Evolutionary conservation across 2,888 invertebrate species (phyloP).

Genomic region (Operophtera brumata): DNA sequence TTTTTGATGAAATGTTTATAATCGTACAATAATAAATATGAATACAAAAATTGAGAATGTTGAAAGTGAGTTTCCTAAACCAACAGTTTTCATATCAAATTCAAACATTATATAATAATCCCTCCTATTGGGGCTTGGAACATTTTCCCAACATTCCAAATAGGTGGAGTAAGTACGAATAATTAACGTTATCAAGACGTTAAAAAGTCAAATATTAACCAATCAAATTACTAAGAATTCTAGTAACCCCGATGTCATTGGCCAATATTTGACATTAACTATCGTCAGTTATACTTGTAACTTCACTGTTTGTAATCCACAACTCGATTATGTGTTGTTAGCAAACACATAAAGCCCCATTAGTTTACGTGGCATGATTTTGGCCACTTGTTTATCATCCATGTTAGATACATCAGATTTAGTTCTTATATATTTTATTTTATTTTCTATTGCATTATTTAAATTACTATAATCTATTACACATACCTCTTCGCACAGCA

Average conservation of each 20-base stretch:
- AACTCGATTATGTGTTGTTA: constrained; percentile 1
- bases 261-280: no score
- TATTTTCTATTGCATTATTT: constrained; percentile 2
- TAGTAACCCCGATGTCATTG: no score
- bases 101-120: constrained; percentile 31
- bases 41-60: neutral
- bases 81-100: constrained; percentile 51
- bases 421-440: constrained; percentile 1
- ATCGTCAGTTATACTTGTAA: neutral
- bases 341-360: constrained; percentile 18
- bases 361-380: constrained; percentile 11
- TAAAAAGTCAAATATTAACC: no score
- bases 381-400: constrained; percentile 3
- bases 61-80: neutral
- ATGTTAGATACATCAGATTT: constrained; percentile 6
- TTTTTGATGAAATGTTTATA: no score
- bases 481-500: constrained; percentile 95
- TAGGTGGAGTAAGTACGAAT: no score
- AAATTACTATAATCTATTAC: constrained; percentile 43
- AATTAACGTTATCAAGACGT: no score
- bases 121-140: constrained; percentile 37
- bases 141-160: constrained; percentile 57
- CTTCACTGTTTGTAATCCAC: neutral
- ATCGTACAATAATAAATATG: no score
- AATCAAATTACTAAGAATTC: no score